A percentile compares a stretch with the other conserved stretches of the same genome.
phyloP scores from a whole-genome alignment of 37 sponge, comb jelly and placozoan species.

The Lycopodina hypogea region DNA sequence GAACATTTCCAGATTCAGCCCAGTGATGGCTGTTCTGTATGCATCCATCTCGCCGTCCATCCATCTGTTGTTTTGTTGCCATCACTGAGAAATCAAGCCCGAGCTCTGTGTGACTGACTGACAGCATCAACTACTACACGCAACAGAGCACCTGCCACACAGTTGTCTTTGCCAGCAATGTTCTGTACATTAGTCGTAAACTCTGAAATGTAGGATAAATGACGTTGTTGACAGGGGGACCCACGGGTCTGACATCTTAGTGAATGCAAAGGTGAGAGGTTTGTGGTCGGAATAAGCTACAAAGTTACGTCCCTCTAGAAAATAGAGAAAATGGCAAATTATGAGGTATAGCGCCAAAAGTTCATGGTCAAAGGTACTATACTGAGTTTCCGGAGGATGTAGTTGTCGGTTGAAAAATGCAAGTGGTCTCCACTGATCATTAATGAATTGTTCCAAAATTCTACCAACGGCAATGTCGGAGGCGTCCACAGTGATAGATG shows the following conservation, averaged over 20 bases:
- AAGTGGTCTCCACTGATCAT: slow-evolving; percentile 53
- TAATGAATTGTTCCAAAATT: no score
- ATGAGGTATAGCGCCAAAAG: slow-evolving; percentile 56
- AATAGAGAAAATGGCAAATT: slow-evolving; percentile 59
- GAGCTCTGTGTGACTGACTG: slow-evolving; percentile 12
- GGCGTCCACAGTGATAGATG: slow-evolving; percentile 55
- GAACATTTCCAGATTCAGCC: slow-evolving; percentile 26
- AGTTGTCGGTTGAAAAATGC: slow-evolving; percentile 57
- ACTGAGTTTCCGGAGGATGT: slow-evolving; percentile 35
- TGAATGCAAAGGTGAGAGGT: no score
- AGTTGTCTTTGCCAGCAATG: no score
- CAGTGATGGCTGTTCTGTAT: no score
- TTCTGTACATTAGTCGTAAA: slow-evolving; percentile 62
- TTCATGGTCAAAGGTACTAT: no score
- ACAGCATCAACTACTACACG: slow-evolving; percentile 41
- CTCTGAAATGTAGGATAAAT: slow-evolving; percentile 62
- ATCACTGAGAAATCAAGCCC: slow-evolving; percentile 24
- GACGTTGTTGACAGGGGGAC: no score
- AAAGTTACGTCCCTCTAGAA: no score
- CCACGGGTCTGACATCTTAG: slow-evolving; percentile 22
- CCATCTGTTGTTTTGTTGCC: slow-evolving; percentile 38
- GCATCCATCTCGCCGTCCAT: no score
- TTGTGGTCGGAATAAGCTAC: no score
- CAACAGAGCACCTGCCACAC: slow-evolving; percentile 64
- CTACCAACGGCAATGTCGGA: slow-evolving; percentile 54